Evolutionary conservation across 2,113 vertebrate genomes (phyloP).

Genomic region (Progne subis): DNA sequence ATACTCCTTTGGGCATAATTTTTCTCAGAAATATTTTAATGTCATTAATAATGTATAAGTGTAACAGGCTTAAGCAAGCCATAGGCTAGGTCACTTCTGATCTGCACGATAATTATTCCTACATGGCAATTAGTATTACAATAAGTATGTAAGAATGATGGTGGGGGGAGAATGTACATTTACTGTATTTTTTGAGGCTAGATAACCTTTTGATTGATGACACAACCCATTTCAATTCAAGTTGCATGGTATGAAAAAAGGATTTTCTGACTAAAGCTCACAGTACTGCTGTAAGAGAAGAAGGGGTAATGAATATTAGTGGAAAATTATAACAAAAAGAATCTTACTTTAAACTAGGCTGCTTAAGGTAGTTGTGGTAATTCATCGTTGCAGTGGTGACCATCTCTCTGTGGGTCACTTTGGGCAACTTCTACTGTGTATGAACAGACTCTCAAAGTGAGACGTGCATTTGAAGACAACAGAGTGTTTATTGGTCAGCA

Average conservation of each 20-base stretch:
- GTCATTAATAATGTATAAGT: slow-evolving; percentile 6
- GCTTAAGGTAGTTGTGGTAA: neutral
- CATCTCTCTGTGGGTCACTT: rapidly evolving
- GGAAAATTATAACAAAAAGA: neutral
- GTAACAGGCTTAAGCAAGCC: neutral
- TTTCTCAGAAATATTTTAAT: slow-evolving; percentile 5
- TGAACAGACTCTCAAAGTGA: neutral
- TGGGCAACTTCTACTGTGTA: neutral
- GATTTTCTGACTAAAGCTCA: neutral
- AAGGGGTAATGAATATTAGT: neutral
- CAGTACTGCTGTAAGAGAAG: neutral
- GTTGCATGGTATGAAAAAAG: neutral
- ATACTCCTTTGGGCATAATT: neutral
- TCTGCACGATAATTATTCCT: neutral
- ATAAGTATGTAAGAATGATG: neutral
- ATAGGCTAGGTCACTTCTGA: neutral
- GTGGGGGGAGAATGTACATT: neutral
- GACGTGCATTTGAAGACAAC: neutral
- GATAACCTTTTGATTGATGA: neutral
- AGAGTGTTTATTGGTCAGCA: neutral
- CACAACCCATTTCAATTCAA: neutral
- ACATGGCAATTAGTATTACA: neutral
- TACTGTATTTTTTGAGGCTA: neutral
- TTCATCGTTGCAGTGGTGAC: neutral
- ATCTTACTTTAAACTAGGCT: neutral